Conservation (phyloP, 2,888 invertebrate species). For the Nemotelus pantherinus region DNA sequence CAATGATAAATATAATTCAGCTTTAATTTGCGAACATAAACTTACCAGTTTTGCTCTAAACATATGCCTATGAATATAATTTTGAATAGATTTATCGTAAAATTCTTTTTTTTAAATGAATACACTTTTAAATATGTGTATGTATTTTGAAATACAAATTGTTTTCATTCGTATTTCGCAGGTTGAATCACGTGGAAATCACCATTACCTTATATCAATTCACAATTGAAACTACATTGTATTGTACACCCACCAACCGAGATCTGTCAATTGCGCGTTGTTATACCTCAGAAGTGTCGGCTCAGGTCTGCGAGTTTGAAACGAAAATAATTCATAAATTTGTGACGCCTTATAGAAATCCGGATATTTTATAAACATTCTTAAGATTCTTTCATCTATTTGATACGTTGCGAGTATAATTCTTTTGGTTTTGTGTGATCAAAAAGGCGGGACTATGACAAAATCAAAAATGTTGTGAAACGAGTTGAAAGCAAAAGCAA, state of each 20-base stretch:
- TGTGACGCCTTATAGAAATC: background rate
- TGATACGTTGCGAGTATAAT: background rate
- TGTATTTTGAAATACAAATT: no score
- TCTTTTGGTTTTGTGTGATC: background rate
- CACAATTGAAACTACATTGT: background rate
- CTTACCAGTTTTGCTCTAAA: no score
- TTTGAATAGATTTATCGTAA: no score
- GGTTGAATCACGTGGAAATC: background rate
- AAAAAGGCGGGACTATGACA: constrained; percentile 18
- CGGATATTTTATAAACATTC: no score
- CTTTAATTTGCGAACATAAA: no score
- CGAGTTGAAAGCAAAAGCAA: constrained; percentile 19
- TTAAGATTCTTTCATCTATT: no score
- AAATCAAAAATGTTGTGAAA: constrained; percentile 41
- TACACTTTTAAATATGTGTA: no score
- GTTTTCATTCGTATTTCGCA: background rate
- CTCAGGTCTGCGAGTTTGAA: constrained; percentile 22
- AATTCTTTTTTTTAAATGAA: no score
- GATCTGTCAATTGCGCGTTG: constrained; percentile 47
- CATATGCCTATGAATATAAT: no score
- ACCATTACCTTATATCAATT: background rate
- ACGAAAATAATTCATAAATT: background rate
- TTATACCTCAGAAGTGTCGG: constrained; percentile 19
- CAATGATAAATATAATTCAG: no score
- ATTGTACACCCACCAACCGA: constrained; percentile 14